Percentiles rank a stretch among this genome's conserved stretches.
These are phyloP conservation scores for Tympanuchus pallidicinctus DNA, from an alignment of 2,113 vertebrate species.

Conservation along the genomic window DNA sequence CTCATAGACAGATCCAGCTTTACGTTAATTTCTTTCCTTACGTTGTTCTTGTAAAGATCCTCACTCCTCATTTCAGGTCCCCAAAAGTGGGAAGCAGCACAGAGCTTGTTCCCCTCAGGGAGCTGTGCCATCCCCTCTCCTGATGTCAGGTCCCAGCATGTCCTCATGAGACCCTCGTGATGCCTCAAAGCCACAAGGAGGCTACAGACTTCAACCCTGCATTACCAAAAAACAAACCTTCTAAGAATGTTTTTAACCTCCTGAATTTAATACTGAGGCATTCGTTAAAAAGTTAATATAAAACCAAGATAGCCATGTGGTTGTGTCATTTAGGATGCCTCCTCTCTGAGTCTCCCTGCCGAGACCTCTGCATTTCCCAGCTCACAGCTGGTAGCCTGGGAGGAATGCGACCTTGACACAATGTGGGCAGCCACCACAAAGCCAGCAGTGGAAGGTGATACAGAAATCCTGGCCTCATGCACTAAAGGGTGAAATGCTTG, in stretches of 20 bases:
- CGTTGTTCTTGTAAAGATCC: rapidly evolving
- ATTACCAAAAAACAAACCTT: not conserved
- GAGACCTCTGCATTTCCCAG: not conserved
- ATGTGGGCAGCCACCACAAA: not conserved
- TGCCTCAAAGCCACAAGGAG: not conserved
- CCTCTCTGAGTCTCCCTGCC: not conserved
- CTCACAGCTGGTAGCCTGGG: slow-evolving; percentile 23
- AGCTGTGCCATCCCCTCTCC: not conserved
- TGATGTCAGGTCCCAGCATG: not conserved
- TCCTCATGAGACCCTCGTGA: not conserved
- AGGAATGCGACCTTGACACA: slow-evolving; percentile 38
- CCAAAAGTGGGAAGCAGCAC: not conserved
- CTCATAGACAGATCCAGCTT: not conserved
- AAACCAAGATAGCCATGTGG: not conserved
- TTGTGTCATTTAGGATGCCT: not conserved
- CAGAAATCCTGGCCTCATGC: not conserved
- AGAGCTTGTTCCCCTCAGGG: not conserved
- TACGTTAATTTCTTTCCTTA: not conserved
- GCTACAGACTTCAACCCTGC: not conserved
- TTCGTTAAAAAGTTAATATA: not conserved
- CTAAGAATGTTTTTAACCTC: not conserved
- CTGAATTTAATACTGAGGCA: not conserved
- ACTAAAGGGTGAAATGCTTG: not conserved
- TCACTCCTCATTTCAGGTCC: not conserved
- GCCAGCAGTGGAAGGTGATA: not conserved